Evolutionary conservation across 2,113 vertebrate species (phyloP).

Genomic region (Hemiscyllium ocellatum): DNA sequence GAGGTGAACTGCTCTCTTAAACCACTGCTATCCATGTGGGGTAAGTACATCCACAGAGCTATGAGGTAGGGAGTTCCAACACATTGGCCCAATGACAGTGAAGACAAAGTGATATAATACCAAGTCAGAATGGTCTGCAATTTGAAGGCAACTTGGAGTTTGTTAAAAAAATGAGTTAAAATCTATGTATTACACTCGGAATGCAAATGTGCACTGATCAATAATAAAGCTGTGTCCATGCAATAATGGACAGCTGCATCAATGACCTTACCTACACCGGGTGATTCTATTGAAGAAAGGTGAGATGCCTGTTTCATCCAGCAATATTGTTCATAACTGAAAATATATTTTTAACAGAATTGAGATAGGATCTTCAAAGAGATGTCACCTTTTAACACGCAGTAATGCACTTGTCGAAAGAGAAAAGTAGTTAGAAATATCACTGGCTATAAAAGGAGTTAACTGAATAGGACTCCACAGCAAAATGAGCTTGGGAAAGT

Average conservation of each 20-base stretch:
- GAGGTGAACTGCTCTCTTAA: background rate
- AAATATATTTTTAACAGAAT: background rate
- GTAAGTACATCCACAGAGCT: too few species aligned
- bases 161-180: background rate
- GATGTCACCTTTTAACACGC: background rate
- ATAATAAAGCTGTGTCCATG: background rate
- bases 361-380: background rate
- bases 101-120: background rate
- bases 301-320: background rate
- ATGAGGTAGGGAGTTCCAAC: too few species aligned
- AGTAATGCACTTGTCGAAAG: background rate
- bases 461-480: background rate
- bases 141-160: background rate
- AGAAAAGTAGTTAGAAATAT: background rate
- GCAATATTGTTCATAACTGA: conserved; percentile 11
- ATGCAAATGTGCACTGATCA: background rate
- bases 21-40: too few species aligned
- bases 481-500: background rate
- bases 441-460: background rate
- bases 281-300: background rate
- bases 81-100: too few species aligned
- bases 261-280: background rate
- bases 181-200: background rate
- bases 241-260: background rate
- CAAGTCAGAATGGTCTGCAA: background rate